Conservation (phyloP, 2,797 vertebrate species). For the Pelochelys cantorii region DNA sequence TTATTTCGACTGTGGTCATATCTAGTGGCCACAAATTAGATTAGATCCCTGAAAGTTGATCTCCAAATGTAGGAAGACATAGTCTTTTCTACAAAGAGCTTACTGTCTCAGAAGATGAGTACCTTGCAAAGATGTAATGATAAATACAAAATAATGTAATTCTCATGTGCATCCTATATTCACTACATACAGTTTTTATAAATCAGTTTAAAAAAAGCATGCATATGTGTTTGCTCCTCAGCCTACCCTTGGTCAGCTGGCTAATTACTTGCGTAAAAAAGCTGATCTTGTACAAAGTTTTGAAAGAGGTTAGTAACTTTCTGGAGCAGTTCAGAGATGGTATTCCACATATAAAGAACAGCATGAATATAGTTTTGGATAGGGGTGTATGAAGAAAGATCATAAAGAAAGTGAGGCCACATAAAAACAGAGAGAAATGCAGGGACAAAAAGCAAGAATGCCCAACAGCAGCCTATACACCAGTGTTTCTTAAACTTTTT, state of each 20-base stretch:
- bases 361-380: too few relatives aligned
- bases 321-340: neutral
- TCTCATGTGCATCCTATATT: neutral
- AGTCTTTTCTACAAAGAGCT: neutral
- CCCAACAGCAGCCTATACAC: too few relatives aligned
- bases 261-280: neutral
- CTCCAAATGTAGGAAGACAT: neutral
- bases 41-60: neutral
- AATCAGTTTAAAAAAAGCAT: neutral
- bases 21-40: neutral
- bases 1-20: neutral
- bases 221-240: accelerated
- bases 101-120: accelerated
- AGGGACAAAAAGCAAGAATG: too few relatives aligned
- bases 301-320: neutral
- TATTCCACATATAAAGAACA: neutral
- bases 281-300: accelerated
- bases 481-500: too few relatives aligned
- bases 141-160: too few relatives aligned
- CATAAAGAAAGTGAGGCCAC: too few relatives aligned
- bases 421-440: too few relatives aligned
- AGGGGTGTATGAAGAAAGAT: too few relatives aligned
- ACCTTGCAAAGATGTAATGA: neutral
- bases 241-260: neutral
- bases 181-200: neutral